Evolutionary conservation across 1,140 invertebrate species (phyloP).

Genomic region (Drosophila baimaii): DNA sequence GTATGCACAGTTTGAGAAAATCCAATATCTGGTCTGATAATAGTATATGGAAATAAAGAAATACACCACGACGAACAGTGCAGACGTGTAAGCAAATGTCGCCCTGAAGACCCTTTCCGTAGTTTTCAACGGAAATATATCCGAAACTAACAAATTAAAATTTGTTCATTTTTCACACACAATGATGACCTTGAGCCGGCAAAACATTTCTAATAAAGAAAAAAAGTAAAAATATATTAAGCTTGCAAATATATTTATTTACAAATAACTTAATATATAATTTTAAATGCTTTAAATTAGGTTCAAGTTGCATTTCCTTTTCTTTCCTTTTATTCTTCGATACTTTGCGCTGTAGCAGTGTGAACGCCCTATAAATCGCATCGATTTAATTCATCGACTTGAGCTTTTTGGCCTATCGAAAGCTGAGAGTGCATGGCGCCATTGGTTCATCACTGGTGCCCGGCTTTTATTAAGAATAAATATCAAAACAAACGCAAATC

Average conservation of each 20-base stretch:
- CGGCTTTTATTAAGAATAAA: constrained; percentile 13
- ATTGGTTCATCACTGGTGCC: not conserved
- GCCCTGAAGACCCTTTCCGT: too few relatives aligned
- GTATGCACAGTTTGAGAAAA: constrained; percentile 18
- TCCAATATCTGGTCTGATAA: not conserved
- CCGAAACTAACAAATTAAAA: too few relatives aligned
- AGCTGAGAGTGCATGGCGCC: not conserved
- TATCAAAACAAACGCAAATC: constrained; percentile 20
- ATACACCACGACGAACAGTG: too few relatives aligned
- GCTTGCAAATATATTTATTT: too few relatives aligned
- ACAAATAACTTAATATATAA: not conserved
- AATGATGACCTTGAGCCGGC: too few relatives aligned
- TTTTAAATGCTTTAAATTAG: not conserved
- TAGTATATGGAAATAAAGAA: not conserved
- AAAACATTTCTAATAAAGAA: too few relatives aligned
- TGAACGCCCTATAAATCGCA: not conserved
- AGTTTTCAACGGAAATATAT: too few relatives aligned
- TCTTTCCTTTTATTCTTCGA: too few relatives aligned
- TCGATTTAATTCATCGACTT: not conserved
- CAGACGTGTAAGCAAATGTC: too few relatives aligned
- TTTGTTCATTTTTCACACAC: too few relatives aligned
- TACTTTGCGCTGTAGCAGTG: not conserved
- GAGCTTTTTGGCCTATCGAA: constrained; percentile 12
- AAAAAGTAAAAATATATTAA: too few relatives aligned
- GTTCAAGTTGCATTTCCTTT: too few relatives aligned